Conservation (phyloP, 2,113 vertebrate species). For the Himantopus leucocephalus region DNA sequence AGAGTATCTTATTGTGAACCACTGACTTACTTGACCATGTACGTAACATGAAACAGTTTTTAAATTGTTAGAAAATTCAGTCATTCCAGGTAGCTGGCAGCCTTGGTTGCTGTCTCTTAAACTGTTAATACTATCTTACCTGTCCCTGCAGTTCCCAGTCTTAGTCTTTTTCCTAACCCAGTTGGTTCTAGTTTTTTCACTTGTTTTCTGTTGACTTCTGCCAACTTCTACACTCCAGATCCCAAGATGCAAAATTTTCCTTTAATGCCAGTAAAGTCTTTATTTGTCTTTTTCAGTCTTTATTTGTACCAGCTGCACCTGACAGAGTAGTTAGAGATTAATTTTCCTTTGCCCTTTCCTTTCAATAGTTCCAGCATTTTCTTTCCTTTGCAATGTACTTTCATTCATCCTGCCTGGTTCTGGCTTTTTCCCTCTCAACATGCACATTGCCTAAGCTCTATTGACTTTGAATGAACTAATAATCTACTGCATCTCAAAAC, state of each 20-base stretch:
- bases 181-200: not conserved
- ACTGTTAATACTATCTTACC: not conserved
- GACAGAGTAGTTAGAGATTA: not conserved
- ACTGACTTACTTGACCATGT: not conserved
- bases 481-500: not conserved
- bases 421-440: not conserved
- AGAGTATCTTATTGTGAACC: not conserved
- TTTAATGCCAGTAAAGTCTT: not conserved
- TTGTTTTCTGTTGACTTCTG: not conserved
- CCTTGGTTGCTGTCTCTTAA: not conserved
- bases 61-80: not conserved
- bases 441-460: not conserved
- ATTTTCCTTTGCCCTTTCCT: not conserved
- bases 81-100: not conserved
- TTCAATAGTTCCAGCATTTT: not conserved
- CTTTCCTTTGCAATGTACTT: not conserved
- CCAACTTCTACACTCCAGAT: not conserved
- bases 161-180: not conserved
- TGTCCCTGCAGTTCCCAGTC: not conserved
- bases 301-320: not conserved
- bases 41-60: not conserved
- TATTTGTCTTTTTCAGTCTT: not conserved
- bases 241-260: not conserved
- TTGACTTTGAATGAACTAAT: constrained; percentile 1
- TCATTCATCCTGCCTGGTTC: not conserved